Percentiles rank a stretch among this genome's conserved stretches.
Evolutionary conservation across 2,113 vertebrate genomes (phyloP).

Genomic region (Malurus elegans): DNA sequence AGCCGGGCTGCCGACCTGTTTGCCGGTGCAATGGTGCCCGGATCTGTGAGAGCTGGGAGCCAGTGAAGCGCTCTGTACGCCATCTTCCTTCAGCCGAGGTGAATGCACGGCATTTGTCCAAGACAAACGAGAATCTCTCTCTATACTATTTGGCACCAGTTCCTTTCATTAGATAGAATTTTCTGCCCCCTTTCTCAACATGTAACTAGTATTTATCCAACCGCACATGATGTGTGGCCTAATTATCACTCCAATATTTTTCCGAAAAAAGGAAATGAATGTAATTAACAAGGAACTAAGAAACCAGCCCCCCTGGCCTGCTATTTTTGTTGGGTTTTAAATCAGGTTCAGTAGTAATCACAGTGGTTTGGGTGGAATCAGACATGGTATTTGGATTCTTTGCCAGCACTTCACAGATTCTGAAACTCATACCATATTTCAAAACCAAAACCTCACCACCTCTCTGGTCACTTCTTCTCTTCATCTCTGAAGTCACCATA

Average conservation of each 20-base stretch:
- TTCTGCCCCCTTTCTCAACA: slow-evolving; percentile 42
- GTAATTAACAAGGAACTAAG: slow-evolving; percentile 20
- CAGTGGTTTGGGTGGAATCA: neutral
- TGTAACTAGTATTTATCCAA: slow-evolving; percentile 23
- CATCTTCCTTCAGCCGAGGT: neutral
- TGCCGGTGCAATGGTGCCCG: fast-evolving
- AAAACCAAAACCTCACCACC: neutral
- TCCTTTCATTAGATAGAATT: slow-evolving; percentile 35
- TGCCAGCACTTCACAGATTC: neutral
- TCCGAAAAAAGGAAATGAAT: neutral
- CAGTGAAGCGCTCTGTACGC: fast-evolving
- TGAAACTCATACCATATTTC: neutral
- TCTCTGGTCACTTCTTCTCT: neutral
- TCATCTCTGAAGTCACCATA: neutral
- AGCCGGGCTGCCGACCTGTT: no score
- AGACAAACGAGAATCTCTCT: slow-evolving; percentile 17
- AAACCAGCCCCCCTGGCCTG: neutral
- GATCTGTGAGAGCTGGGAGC: neutral
- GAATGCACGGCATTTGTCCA: neutral
- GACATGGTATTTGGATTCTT: neutral
- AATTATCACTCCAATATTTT: slow-evolving; percentile 46
- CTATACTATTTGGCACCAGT: neutral
- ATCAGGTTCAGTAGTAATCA: slow-evolving; percentile 23
- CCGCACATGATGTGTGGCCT: slow-evolving; percentile 21
- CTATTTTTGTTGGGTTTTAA: neutral